Percentiles rank a stretch among this genome's conserved stretches.
Evolutionary conservation across 1,140 invertebrate genomes (phyloP).

Genomic region (Amphibalanus amphitrite): DNA sequence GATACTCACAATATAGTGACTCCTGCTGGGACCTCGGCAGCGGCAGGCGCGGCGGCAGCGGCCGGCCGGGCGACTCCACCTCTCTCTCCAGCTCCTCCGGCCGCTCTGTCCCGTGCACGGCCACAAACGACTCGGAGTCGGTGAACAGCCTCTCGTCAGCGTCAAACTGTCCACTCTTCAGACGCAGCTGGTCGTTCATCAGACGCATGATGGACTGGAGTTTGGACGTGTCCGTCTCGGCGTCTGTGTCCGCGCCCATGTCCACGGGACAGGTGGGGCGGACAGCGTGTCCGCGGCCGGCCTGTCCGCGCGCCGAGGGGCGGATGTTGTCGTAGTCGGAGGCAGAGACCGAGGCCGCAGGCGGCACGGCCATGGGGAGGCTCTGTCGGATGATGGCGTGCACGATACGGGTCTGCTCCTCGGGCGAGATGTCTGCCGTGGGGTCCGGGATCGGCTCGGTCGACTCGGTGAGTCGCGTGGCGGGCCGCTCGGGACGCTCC

Average conservation of each 20-base stretch:
- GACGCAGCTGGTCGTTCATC: not conserved
- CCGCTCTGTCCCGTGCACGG: conserved; percentile 11
- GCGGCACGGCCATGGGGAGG: not conserved
- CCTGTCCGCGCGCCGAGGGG: not conserved
- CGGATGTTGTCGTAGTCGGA: not conserved
- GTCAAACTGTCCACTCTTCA: conserved; percentile 15
- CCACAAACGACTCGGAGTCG: conserved; percentile 16
- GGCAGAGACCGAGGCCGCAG: not conserved
- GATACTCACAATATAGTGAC: conserved; percentile 24
- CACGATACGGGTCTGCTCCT: not conserved
- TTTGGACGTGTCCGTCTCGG: conserved; percentile 7
- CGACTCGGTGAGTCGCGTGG: not conserved
- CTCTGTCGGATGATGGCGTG: not conserved
- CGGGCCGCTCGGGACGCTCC: not conserved
- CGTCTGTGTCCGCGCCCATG: conserved; percentile 7
- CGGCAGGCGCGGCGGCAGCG: not conserved
- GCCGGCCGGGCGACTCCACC: conserved; percentile 9
- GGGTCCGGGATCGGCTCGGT: not conserved
- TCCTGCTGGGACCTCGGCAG: not conserved
- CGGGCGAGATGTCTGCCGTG: not conserved
- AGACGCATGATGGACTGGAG: not conserved
- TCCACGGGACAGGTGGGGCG: not conserved
- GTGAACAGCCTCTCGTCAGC: conserved; percentile 12
- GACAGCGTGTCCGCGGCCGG: too few relatives aligned
- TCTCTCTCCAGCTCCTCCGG: conserved; percentile 32